These are phyloP conservation scores for Lochmaea crataegi DNA, from an alignment of 2,888 invertebrate genomes.

Conservation along the genomic window DNA sequence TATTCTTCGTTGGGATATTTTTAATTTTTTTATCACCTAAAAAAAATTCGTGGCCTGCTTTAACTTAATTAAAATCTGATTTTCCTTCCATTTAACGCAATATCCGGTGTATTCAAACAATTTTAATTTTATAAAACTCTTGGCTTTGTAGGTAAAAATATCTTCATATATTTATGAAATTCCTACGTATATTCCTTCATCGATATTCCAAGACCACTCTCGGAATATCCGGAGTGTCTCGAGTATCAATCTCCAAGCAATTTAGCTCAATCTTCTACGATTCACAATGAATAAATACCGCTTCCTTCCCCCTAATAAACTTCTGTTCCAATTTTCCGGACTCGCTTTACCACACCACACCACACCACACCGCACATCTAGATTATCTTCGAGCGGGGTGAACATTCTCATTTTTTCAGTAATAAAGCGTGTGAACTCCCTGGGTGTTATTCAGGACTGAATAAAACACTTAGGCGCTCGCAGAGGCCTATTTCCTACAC, in stretches of 20 bases:
- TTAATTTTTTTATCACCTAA: no score
- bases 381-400: conserved; percentile 31
- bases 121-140: not conserved
- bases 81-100: not conserved
- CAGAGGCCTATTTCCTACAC: conserved; percentile 55
- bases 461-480: conserved; percentile 41
- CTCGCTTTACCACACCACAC: conserved; percentile 21
- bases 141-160: not conserved
- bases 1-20: no score
- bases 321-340: conserved; percentile 35
- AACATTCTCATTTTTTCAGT: conserved; percentile 32
- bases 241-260: conserved; percentile 34
- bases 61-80: no score
- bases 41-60: no score
- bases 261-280: conserved; percentile 32
- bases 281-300: conserved; percentile 36
- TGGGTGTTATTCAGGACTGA: conserved; percentile 34
- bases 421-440: conserved; percentile 33
- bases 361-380: conserved; percentile 12
- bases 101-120: not conserved
- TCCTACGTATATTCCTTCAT: not conserved
- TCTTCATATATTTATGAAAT: conserved; percentile 11
- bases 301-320: conserved; percentile 35
- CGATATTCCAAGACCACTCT: conserved; percentile 28
- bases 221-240: conserved; percentile 29